Evolutionary conservation across 92 coral and sea anemone species (phyloP).

Genomic region (Phymanthus crucifer): DNA sequence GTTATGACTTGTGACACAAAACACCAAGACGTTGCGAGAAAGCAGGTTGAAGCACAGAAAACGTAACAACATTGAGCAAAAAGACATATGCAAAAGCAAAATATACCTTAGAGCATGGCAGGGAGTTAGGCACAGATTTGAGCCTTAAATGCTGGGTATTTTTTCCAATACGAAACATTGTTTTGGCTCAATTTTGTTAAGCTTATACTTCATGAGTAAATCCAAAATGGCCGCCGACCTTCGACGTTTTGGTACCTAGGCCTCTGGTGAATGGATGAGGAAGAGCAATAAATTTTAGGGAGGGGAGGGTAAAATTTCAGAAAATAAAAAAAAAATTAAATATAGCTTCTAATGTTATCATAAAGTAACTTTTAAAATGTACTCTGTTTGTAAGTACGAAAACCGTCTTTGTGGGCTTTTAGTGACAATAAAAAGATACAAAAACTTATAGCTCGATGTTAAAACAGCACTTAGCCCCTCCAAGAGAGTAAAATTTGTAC

Average conservation of each 20-base stretch:
- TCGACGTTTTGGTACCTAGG: constrained; percentile 34
- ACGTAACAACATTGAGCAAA: not conserved
- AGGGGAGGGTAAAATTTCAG: constrained; percentile 15
- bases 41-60: not conserved
- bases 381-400: not conserved
- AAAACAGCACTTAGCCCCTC: not conserved
- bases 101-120: constrained; percentile 48
- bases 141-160: constrained; percentile 29
- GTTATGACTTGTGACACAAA: not conserved
- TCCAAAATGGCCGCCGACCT: constrained; percentile 70
- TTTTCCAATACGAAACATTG: constrained; percentile 57
- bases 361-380: not conserved
- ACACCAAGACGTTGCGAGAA: not conserved
- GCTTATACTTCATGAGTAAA: not conserved
- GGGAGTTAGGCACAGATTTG: constrained; percentile 28
- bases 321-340: not conserved
- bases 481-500: not conserved
- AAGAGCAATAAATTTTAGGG: not conserved
- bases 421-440: not conserved
- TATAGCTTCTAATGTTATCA: not conserved
- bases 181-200: constrained; percentile 13
- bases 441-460: too few species aligned
- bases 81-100: not conserved
- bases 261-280: not conserved
- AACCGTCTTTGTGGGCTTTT: not conserved